Evolutionary conservation across 2,888 invertebrate genomes (phyloP).

Genomic region (Caenorhabditis sp.): DNA sequence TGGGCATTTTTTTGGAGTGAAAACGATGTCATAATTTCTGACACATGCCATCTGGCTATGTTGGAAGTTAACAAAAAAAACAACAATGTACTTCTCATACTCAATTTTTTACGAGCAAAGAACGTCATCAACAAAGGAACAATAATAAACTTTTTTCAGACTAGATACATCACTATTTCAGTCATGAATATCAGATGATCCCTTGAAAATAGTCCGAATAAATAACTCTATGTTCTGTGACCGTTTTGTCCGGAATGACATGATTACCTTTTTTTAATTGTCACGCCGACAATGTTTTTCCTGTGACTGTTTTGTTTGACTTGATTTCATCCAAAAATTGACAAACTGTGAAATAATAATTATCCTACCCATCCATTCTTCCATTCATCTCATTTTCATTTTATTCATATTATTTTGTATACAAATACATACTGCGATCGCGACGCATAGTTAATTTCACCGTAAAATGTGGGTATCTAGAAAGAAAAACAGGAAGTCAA

Average conservation of each 20-base stretch:
- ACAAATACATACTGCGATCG: neutral
- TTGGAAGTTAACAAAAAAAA: too few species aligned
- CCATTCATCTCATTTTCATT: conserved; percentile 1
- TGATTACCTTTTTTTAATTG: neutral
- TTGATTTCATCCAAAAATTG: neutral
- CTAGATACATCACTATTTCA: neutral
- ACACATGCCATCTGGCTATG: too few species aligned
- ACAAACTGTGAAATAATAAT: neutral
- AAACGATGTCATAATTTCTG: too few species aligned
- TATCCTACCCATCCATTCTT: neutral
- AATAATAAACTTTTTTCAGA: neutral
- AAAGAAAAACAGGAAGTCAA: neutral
- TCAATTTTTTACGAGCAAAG: too few species aligned
- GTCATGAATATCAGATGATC: neutral
- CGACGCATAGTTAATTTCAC: neutral
- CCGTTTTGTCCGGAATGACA: neutral
- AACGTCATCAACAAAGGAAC: too few species aligned
- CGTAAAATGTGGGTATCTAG: neutral
- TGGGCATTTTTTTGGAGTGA: neutral
- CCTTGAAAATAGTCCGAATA: neutral
- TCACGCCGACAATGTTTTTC: neutral
- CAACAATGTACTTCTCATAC: too few species aligned
- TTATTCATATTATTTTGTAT: neutral
- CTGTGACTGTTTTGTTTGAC: neutral
- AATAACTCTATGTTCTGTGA: neutral